Evolutionary conservation across 2,113 vertebrate genomes (phyloP), one percentile per base, ranked within the genome.

Genomic region (Charadrius vociferus): DNA sequence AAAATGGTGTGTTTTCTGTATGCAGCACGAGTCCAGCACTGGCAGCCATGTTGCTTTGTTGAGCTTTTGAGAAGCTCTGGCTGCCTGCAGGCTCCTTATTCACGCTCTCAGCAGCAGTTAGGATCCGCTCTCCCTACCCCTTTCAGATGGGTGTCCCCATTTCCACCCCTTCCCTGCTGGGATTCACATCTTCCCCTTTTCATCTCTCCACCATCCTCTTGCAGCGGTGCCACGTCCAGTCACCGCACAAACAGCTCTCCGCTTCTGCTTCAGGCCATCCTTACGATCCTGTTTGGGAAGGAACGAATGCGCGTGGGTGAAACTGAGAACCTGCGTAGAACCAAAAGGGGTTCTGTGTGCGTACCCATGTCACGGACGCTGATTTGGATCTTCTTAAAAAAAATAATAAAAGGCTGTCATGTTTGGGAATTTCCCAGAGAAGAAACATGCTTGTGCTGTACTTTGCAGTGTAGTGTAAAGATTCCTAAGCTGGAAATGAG

Each of bases 1-100:
- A 78, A 14, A 29, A 18, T 3, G 7, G 11, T 74, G 18, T 55
- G 4, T 83, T 90, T 83, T 74, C 43, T 62, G 9, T 32, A 14
- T 9, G 32, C 58, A 27, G 19, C 0, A 0, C 1, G 24, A 73
- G 43, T 26, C 66, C 32, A 29, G 45, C 18, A 3, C 1, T 0
- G 8, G 45, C 72, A 78, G 50, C 49, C 24, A 1, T 3, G 4
- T 29, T 77, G 30, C 45, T 88, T 75, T 55, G 22, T 47, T 88
- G 77, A 58, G 37, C 21, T 74, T 83, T 84, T 67, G 63, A 49
- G 83, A 37, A 61, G 26, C 56, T 84, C 43, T 3, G 4, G 21
- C n/a, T 68, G 32, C 10, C 50, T 75, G 9, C 34, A 65, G 53
- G 27, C 14, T 53, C 34, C 29, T 87, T 36, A 8, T 26, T 77